Evolutionary conservation across 1,140 invertebrate species (phyloP).

Genomic region (Musca domestica): DNA sequence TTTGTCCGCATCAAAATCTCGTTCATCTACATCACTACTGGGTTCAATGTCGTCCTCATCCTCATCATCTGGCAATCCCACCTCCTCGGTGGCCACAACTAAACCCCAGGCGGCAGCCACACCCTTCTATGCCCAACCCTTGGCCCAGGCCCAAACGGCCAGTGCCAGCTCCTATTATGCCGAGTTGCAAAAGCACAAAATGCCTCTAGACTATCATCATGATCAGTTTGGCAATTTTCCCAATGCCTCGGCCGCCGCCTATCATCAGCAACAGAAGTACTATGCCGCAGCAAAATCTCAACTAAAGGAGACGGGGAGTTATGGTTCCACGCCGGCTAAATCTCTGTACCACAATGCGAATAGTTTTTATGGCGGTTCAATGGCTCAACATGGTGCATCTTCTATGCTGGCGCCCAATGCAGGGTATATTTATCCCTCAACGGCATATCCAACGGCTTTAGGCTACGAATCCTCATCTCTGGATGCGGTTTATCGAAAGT

Average conservation of each 20-base stretch:
- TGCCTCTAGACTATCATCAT: slow-evolving; percentile 26
- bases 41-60: neutral
- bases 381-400: neutral
- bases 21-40: neutral
- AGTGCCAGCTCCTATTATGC: neutral
- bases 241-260: slow-evolving; percentile 8
- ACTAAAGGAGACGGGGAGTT: slow-evolving; percentile 26
- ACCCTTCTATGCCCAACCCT: slow-evolving; percentile 42
- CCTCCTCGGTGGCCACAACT: too few relatives aligned
- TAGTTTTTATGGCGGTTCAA: slow-evolving; percentile 35
- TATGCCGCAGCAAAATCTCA: slow-evolving; percentile 23
- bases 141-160: neutral
- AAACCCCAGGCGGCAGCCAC: slow-evolving; percentile 48
- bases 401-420: neutral
- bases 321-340: slow-evolving; percentile 21
- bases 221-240: slow-evolving; percentile 6
- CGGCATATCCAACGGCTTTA: neutral
- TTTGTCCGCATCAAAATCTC: neutral
- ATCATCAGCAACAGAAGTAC: slow-evolving; percentile 25
- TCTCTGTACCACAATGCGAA: slow-evolving; percentile 31
- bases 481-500: slow-evolving; percentile 25
- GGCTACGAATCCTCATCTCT: neutral
- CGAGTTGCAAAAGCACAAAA: slow-evolving; percentile 24
- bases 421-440: neutral
- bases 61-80: neutral